Percentiles rank a stretch among this genome's conserved stretches.
Evolutionary conservation across 2,888 invertebrate genomes (phyloP).

Genomic region (Netelia inedita): DNA sequence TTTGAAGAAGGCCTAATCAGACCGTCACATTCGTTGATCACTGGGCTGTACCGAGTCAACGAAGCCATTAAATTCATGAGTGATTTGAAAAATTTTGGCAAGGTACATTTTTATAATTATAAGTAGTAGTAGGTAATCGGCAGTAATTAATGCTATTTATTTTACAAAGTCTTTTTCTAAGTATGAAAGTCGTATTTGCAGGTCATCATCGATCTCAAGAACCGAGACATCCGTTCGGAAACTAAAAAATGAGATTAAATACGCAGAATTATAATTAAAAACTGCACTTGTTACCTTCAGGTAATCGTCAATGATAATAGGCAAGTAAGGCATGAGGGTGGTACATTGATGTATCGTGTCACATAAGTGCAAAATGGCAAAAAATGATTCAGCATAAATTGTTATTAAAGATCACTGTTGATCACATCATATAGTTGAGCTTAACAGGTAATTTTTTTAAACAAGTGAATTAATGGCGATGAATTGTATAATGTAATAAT

Average conservation of each 20-base stretch:
- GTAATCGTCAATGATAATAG: conserved; percentile 73
- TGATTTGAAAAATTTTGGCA: conserved; percentile 88
- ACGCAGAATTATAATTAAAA: conserved; percentile 22
- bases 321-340: conserved; percentile 1
- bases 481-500: conserved; percentile 20
- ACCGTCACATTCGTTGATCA: conserved; percentile 87
- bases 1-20: conserved; percentile 88
- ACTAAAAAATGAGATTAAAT: conserved; percentile 43
- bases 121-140: background rate
- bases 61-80: conserved; percentile 87
- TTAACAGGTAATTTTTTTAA: conserved; percentile 37
- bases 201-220: conserved; percentile 74
- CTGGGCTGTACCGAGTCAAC: conserved; percentile 87
- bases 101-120: conserved; percentile 83
- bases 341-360: background rate
- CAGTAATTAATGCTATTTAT: background rate
- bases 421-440: no score
- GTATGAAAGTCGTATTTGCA: conserved; percentile 67
- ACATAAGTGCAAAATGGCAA: background rate
- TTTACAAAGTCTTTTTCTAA: conserved; percentile 6
- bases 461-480: conserved; percentile 4
- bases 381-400: background rate
- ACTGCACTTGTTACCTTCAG: conserved; percentile 67
- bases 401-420: background rate
- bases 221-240: conserved; percentile 68